Evolutionary conservation across 2,888 invertebrate genomes (phyloP), one percentile per base, ranked within the genome.

Genomic region (Clivina fossor): DNA sequence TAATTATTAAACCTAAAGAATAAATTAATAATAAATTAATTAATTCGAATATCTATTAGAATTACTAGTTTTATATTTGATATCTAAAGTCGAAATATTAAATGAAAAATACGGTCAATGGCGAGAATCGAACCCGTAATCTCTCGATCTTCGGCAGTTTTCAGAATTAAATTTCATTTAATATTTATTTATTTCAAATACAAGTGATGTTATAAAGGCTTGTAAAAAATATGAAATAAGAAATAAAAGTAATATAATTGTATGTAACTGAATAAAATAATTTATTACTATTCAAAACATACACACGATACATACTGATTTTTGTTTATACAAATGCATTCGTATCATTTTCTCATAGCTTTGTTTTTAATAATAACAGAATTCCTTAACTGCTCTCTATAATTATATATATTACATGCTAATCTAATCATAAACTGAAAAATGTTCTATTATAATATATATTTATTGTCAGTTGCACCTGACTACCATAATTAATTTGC

Each of bases 391-490:
- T 19, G n/a, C 20, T 16, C 11, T 5, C 9, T 26, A 9, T 26
- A 43, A 3, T 20, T 5, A 13, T 8, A 24, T 43, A 5, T 43
- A 43, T 15, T n/a, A 49, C n/a, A 38, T 38, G 28, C 15, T 38
- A 44, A 46, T 37, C 53, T 35, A 53, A 3, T 48, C 37, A 22
- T 26, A 7, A 24, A 48, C 13, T n/a, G n/a, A n/a, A n/a, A n/a
- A n/a, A n/a, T n/a, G n/a, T n/a, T 33, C 22, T 20, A 11, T 37
- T 54, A 35, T 54, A 16, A 22, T 46, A 53, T 51, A 46, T 38
- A 26, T 46, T 61, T 62, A 62, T 62, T 62, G 62, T 62, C 62
- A 62, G 62, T 47, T 56, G 58, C 62, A 62, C 62, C 62, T 62
- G 62, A 62, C 62, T 43, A 49, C 56, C 57, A 58, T 55, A 44